Base-by-base conservation (phyloP, 2,888 invertebrate genomes). In the Rugalucina vietnamica region DNA sequence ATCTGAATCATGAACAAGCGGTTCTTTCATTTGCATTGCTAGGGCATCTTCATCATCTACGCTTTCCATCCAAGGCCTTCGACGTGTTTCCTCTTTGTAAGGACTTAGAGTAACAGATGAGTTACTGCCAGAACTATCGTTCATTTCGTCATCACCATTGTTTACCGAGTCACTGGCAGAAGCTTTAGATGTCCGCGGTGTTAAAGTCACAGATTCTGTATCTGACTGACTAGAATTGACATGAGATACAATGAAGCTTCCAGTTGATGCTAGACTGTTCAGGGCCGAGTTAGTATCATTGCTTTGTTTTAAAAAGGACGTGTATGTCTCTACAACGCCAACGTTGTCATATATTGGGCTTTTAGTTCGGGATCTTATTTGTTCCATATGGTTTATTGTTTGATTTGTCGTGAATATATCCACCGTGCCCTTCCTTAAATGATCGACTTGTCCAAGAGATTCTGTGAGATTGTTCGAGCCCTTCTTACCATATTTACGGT, bases 61-160 rank as follows among this genome's bases (percentile, higher is more conserved):
- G 10, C 88, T 86, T 36, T 90, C 89, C 86, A 90, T 84, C 91
- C 90, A 91, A 0, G 87, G 89, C 18, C 86, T 86, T 14, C 84
- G 84, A 34, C 90, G 77, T 21, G 50, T 32, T 32, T 84, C 85
- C 1, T 83, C 90, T 69, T 79, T 75, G 65, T 88, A 90, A 0
- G 90, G 90, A 72, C 89, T 89, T 12, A 90, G 57, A 5, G 87
- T 87, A 10, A 91, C 87, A 14, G 90, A 90, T 8, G 82, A 83
- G 21, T 81, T 88, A 70, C 86, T 89, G 27, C 74, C 84, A 1
- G 72, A 78, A 21, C 82, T 86, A 36, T 79, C 79, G 4, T 69
- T 72, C 21, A 78, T 81, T 54, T 72, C 83, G 49, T 84, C 85
- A 57, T 80, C 82, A 8, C 24, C 34, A 34, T 65, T 65, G 18